A percentile compares a stretch with the other conserved stretches of the same genome.
Conservation (phyloP, 1,140 invertebrate genomes). For the Leptopilina boulardi region DNA sequence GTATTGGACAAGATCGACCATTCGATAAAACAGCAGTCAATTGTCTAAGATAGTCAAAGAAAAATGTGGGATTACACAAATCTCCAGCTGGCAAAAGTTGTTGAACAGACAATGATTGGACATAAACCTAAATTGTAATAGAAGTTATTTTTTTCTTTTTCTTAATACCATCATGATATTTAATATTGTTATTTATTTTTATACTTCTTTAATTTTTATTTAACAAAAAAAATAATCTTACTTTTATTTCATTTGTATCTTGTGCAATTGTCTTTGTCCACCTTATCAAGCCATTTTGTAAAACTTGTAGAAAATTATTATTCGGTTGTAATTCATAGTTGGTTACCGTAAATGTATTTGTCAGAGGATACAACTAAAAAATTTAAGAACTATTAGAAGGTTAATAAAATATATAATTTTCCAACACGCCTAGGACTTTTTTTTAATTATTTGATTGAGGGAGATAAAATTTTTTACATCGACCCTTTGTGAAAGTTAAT, state of each 20-base stretch:
- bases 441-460: too few species aligned
- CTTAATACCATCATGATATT: too few species aligned
- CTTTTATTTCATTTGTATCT: background rate
- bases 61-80: background rate
- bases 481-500: too few species aligned
- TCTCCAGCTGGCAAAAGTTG: slow-evolving; percentile 12
- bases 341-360: background rate
- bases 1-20: background rate
- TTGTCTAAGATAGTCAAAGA: background rate
- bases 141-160: too few species aligned
- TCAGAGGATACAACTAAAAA: background rate
- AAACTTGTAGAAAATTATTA: background rate
- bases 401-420: too few species aligned
- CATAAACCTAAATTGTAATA: background rate
- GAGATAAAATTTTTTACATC: too few species aligned
- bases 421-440: too few species aligned
- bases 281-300: background rate
- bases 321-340: background rate
- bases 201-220: too few species aligned
- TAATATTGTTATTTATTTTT: too few species aligned
- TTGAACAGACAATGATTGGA: background rate
- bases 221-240: background rate
- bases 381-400: background rate
- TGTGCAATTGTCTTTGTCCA: background rate
- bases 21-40: background rate